Base-by-base conservation (phyloP, 1,140 invertebrate species). In the Caenorhabditis tropicalis region DNA sequence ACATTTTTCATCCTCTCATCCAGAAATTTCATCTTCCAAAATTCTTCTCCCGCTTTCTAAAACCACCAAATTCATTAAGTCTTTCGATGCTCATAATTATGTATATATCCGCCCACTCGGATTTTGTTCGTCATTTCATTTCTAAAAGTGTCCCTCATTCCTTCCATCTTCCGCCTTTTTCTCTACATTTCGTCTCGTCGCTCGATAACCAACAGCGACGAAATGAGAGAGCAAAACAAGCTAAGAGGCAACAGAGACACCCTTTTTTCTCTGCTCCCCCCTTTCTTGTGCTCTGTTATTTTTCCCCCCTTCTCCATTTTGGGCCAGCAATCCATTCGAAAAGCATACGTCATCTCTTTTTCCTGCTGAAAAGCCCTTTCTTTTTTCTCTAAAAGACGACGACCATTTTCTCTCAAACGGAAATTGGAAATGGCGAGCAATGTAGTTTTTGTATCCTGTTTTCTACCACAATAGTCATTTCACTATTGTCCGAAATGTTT, bases 131-230 rank as follows among this genome's bases (percentile, higher is more conserved):
- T 70, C 53, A 58, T 58, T 58, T 29, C 53, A 58, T 29, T 7
- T 12, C 53, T 58, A 58, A 58, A 58, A 58, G 27, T 12, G 33
- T 36, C 31, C 60, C 60, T 36, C 39, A 12, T 65, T 29, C 24
- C 15, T 29, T 10, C 21, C 49, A 21, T n/a, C 49, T n/a, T n/a
- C 19, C n/a, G 9, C 16, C 31, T 36, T 31, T 29, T 70, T 36
- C 33, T 70, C 33, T 19, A 33, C 60, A 19, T 70, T 60, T 60
- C 24, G 2, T n/a, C 31, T 29, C 10, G 53, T 16, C 60, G 33
- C 21, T 70, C 60, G 60, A 70, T 70, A 70, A 70, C 60, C 60
- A 70, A 36, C 31, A 70, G 60, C 60, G 60, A 70, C 31, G 33
- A 36, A 24, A 19, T 36, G 31, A 39, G 24, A 70, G 9, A 36